Base-by-base conservation (phyloP, 2,888 invertebrate species). In the Mycogona germanica region DNA sequence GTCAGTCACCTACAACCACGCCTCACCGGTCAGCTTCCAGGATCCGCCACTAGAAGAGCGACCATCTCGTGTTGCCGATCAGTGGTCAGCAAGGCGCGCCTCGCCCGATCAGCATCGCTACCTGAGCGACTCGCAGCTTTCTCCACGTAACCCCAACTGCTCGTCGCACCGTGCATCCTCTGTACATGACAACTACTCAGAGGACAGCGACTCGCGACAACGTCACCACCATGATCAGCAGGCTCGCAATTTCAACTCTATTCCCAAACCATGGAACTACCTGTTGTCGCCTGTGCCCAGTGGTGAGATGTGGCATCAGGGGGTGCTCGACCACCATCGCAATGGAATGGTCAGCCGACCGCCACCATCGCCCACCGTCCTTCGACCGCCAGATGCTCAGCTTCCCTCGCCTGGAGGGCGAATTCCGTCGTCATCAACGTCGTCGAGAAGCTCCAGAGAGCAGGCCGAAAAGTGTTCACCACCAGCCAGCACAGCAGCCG, bases 91-190 rank as follows among this genome's bases (percentile, higher is more conserved):
- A 12, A 21, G 21, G 2, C 17, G 26, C 29, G 21, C 25, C 7
- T 29, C 46, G 4, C 21, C 26, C 14, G 37, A 26, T 23, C 38
- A 26, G 19, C 17, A 17, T 21, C n/a, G 12, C 23, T 55, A 51
- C 35, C 29, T 55, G 44, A 55, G 55, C 25, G 55, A 55, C 29
- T 55, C 55, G 5, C 55, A 55, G 23, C 28, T 49, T 14, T 48
- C 54, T 9, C 17, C 17, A 21, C 48, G 19, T 19, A n/a, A n/a
- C n/a, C n/a, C n/a, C n/a, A 12, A 12, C n/a, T 21, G 19, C 23
- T 14, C 19, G 21, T 25, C 23, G 17, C 32, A 37, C 14, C 6
- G 49, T 23, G 32, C 35, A 7, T 49, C 49, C 9, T 32, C 37
- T 12, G 35, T 37, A 26, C 37, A 37, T 12, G 32, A 44, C 19